Evolutionary conservation across 1,140 invertebrate species (phyloP), one percentile per base, ranked within the genome.

Genomic region (Drosophila albomicans): DNA sequence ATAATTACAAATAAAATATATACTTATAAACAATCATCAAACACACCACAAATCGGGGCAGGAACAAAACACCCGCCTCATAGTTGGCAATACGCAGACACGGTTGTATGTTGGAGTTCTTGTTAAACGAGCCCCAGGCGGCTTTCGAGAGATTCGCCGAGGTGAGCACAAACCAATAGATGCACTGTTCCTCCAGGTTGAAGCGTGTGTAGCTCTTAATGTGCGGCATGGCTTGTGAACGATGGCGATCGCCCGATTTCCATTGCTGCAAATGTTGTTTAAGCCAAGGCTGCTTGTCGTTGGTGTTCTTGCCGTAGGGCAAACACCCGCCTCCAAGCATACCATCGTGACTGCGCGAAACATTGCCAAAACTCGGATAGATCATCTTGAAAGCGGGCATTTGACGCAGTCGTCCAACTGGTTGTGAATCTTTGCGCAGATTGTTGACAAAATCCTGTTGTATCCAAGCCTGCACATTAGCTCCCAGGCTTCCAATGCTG

Each of bases 61-160:
- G 78, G 82, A 99, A 98, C 7, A 99, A 86, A 7, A 99, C 96
- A 0, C 98, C 98, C 20, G 96, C 96, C 94, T 99, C 98, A 91
- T 98, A 99, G 48, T 97, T 98, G 89, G 96, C 94, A 1, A 98
- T 96, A 72, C 96, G 95, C 49, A 97, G 93, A 69, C 95, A 95
- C 0, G 88, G 91, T 65, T 93, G 87, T 38, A 94, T 93, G 43
- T 93, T 93, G 49, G 94, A 94, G 67, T 94, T 94, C 79, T 96
- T 96, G 72, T 95, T 96, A 16, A 95, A 88, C 13, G 93, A 94
- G 64, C 98, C 98, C 98, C 98, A 99, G 1, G 98, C 98, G 13
- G 98, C 97, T 94, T 99, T 99, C 10, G 98, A 99, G 5, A 99
- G 92, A 93, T 99, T 99, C 0, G 97, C 97, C 80, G 97, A 99